Percentiles rank a stretch among this genome's conserved stretches.
These are phyloP conservation scores for Galerucella nymphaeae DNA, from an alignment of 2,888 invertebrate species.

Conservation along the genomic window DNA sequence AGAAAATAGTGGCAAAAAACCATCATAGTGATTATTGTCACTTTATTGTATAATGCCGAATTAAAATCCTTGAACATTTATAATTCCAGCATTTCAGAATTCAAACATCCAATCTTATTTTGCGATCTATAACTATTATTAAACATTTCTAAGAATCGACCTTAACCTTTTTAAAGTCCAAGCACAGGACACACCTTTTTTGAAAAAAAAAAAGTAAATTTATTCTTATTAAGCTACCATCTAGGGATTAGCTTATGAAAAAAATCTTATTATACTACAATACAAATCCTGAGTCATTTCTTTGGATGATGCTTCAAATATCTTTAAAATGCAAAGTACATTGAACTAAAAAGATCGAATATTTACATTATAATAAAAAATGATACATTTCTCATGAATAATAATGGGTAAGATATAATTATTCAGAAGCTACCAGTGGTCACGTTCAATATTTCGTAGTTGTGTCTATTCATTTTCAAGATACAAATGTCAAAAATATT, in stretches of 20 bases:
- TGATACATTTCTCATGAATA: too few relatives aligned
- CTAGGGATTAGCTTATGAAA: not conserved
- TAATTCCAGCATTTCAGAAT: not conserved
- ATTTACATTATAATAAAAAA: not conserved
- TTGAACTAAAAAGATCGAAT: conserved; percentile 4
- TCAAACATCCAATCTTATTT: not conserved
- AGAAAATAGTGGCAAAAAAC: too few relatives aligned
- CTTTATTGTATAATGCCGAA: too few relatives aligned
- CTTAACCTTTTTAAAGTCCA: conserved; percentile 5
- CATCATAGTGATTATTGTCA: too few relatives aligned
- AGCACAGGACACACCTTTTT: conserved; percentile 1
- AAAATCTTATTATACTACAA: conserved; percentile 7
- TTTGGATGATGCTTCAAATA: not conserved
- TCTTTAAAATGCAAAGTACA: conserved; percentile 4
- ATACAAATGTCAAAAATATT: too few relatives aligned
- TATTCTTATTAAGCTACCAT: conserved; percentile 1
- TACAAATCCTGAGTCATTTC: conserved; percentile 16
- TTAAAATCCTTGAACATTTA: not conserved
- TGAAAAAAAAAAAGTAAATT: not conserved
- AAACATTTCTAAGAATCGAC: not conserved
- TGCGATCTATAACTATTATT: not conserved
- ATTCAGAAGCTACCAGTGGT: too few relatives aligned
- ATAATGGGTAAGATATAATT: too few relatives aligned
- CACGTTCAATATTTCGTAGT: too few relatives aligned
- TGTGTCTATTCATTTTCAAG: too few relatives aligned